Evolutionary conservation across 2,113 vertebrate genomes (phyloP), one percentile per base, ranked within the genome.

Genomic region (Platichthys stellatus): DNA sequence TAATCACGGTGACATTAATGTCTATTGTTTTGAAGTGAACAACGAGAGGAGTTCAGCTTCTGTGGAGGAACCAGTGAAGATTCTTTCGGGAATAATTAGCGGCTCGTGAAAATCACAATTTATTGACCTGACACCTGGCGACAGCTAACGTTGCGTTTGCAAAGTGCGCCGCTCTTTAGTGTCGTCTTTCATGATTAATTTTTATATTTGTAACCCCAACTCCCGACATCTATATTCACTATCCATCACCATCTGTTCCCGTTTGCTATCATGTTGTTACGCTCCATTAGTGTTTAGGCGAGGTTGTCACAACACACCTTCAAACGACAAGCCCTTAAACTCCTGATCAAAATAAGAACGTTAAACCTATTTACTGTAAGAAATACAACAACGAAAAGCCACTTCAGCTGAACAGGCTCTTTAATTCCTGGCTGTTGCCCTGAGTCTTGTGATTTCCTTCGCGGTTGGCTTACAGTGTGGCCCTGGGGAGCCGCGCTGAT

Each of bases 401-500:
- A 1, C 58, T 17, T 59, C 40, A 59, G 49, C 80, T 40, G 31
- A 70, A 71, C 35, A 8, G n/a, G n/a, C 60, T 56, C 10, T 72
- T 78, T 24, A 31, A 26, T 54, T 67, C 45, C 38, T 14, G 17
- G 26, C 57, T 0, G 40, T 73, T 67, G 47, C 65, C 53, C 20
- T 24, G 7, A 45, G 47, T 65, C 40, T 68, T 59, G 75, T 73
- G 85, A 68, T 84, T 86, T 86, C 49, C n/a, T 87, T 67, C 23
- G 35, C 21, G 69, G 56, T 80, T 71, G 80, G 74, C 76, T 86
- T 83, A 5, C 62, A 54, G 78, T 45, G 63, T 53, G 24, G 66
- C 81, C 81, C 87, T n/a, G 45, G 51, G 82, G 84, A 87, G 18
- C 69, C 24, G 60, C 65, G 15, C 76, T 72, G 87, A 74, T 72